These are phyloP conservation scores for Leptatherina wallacei DNA, from an alignment of 2,797 vertebrate genomes.

Conservation along the genomic window DNA sequence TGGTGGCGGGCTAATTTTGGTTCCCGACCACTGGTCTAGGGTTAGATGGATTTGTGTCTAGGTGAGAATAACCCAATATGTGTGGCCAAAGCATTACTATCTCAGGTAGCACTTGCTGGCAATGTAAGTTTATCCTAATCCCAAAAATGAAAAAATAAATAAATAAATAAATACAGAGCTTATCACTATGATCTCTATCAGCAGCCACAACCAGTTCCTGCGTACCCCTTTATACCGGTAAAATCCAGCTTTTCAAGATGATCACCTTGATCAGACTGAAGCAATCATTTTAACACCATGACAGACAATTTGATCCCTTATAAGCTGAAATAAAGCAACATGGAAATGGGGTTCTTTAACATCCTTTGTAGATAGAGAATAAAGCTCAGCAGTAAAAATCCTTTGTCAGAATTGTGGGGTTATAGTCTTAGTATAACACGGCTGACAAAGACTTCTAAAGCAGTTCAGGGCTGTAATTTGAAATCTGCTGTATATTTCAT, in stretches of 20 bases:
- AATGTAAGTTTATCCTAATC: slow-evolving; percentile 10
- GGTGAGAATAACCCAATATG: background rate
- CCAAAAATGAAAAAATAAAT: background rate
- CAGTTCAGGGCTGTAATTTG: background rate
- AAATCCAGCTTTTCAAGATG: background rate
- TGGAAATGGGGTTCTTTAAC: slow-evolving; percentile 6
- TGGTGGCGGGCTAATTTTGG: too few relatives aligned
- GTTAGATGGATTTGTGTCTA: too few relatives aligned
- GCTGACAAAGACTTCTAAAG: slow-evolving; percentile 1
- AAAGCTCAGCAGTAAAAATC: background rate
- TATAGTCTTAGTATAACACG: background rate
- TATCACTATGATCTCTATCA: background rate
- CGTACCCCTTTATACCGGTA: background rate
- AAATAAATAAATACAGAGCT: background rate
- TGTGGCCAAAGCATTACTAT: background rate
- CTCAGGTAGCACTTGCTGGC: background rate
- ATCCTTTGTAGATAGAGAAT: background rate
- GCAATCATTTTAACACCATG: background rate
- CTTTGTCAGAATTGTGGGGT: slow-evolving; percentile 8
- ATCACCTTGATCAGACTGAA: background rate
- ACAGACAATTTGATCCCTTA: slow-evolving; percentile 3
- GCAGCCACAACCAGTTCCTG: background rate
- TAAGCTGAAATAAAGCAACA: background rate
- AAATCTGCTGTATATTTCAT: background rate
- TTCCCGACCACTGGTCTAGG: too few relatives aligned